Percentiles rank a stretch among this genome's conserved stretches.
Evolutionary conservation across 1,140 invertebrate species (phyloP).

Genomic region (Pollicipes pollicipes): DNA sequence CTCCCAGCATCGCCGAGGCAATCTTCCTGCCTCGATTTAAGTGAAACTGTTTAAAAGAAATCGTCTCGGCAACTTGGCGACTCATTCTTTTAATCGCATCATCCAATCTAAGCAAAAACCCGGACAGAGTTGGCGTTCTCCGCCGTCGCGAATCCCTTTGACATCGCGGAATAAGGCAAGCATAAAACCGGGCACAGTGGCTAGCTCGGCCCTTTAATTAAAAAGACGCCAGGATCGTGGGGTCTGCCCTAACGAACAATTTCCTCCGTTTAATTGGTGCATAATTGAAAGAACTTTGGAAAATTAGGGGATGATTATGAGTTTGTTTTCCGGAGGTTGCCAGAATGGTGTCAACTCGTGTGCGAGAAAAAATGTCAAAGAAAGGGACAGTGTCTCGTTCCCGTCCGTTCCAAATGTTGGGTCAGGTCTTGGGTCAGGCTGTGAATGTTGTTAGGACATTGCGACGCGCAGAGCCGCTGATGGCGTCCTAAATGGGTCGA

Average conservation of each 20-base stretch:
- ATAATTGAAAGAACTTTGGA: not conserved
- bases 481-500: too few relatives aligned
- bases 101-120: slow-evolving; percentile 2
- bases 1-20: not conserved
- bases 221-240: not conserved
- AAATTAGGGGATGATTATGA: slow-evolving; percentile 1
- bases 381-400: too few relatives aligned
- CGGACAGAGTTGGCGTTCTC: not conserved
- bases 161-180: not conserved
- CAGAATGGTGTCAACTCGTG: not conserved
- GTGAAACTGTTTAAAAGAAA: slow-evolving; percentile 1
- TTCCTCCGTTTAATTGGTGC: not conserved
- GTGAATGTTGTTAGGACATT: too few relatives aligned
- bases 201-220: not conserved
- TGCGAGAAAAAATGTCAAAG: too few relatives aligned
- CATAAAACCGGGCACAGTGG: not conserved
- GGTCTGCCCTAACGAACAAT: not conserved
- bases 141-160: not conserved
- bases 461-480: too few relatives aligned
- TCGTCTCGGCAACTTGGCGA: not conserved
- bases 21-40: not conserved
- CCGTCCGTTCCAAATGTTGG: too few relatives aligned
- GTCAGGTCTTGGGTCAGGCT: too few relatives aligned
- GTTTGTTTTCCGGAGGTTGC: not conserved
- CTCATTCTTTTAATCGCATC: not conserved